Percentiles rank a stretch among this genome's conserved stretches.
Evolutionary conservation across 2,888 invertebrate genomes (phyloP).

Genomic region (Chloromyia formosa): DNA sequence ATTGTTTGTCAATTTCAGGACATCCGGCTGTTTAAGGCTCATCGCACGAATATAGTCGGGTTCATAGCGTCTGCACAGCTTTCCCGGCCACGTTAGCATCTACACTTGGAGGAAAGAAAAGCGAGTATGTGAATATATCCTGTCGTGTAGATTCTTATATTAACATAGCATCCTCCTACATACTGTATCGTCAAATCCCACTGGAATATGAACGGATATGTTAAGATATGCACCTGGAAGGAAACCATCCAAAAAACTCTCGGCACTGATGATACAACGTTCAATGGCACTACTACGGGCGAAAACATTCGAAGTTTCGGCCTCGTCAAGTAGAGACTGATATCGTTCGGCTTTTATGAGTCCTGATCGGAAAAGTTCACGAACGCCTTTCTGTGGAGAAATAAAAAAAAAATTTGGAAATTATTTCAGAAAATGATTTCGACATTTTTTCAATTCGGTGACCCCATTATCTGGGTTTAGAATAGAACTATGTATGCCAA

Average conservation of each 20-base stretch:
- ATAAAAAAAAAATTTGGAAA: not conserved
- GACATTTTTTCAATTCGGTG: no score
- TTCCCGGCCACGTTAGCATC: no score
- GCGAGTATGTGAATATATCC: no score
- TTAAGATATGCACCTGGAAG: not conserved
- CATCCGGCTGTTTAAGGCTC: not conserved
- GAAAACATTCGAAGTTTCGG: not conserved
- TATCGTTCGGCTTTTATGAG: not conserved
- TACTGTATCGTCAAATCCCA: not conserved
- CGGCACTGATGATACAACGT: conserved; percentile 5
- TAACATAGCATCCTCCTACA: no score
- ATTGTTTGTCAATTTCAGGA: conserved; percentile 3
- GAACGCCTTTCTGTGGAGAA: conserved; percentile 4
- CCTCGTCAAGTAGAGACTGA: not conserved
- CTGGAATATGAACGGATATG: not conserved
- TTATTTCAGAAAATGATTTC: no score
- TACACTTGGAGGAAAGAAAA: no score
- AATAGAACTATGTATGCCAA: no score
- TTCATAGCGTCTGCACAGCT: no score
- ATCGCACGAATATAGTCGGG: no score
- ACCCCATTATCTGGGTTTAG: no score
- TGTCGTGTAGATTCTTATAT: no score
- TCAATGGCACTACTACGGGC: not conserved
- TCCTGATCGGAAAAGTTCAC: not conserved
- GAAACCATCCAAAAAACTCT: conserved; percentile 4